Evolutionary conservation across 92 coral and sea anemone species (phyloP).

Genomic region (Muricea muricata): DNA sequence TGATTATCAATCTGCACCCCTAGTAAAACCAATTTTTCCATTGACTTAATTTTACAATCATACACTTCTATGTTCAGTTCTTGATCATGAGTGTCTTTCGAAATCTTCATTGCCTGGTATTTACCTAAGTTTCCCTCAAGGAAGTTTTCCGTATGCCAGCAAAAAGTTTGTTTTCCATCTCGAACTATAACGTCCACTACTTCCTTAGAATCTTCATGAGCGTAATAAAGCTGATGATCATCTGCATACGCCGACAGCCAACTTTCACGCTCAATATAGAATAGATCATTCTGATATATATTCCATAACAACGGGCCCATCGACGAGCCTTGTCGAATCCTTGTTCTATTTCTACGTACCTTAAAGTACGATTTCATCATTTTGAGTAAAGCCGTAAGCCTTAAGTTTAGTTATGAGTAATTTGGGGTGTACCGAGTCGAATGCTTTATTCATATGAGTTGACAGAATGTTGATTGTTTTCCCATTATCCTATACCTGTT

Average conservation of each 20-base stretch:
- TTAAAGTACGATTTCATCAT: constrained; percentile 58
- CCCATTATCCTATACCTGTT: constrained; percentile 38
- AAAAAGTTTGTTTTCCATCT: constrained; percentile 54
- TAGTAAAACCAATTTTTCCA: constrained; percentile 6
- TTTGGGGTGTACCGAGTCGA: constrained; percentile 70
- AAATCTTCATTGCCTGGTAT: constrained; percentile 57
- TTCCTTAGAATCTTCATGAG: constrained; percentile 26
- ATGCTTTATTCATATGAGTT: constrained; percentile 67
- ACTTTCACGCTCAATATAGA: constrained; percentile 54
- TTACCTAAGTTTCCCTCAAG: constrained; percentile 62
- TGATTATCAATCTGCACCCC: constrained; percentile 30
- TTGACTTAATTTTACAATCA: not conserved
- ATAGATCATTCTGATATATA: constrained; percentile 68
- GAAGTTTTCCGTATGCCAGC: constrained; percentile 59
- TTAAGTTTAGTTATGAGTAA: constrained; percentile 62
- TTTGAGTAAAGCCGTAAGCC: constrained; percentile 52
- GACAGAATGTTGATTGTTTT: constrained; percentile 40
- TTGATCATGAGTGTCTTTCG: constrained; percentile 8
- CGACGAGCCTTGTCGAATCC: constrained; percentile 46
- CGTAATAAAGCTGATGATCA: constrained; percentile 68
- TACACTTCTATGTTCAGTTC: constrained; percentile 24
- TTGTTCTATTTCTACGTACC: constrained; percentile 50
- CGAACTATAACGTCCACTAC: constrained; percentile 15
- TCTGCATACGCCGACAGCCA: constrained; percentile 69
- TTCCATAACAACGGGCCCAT: constrained; percentile 69